Conservation (phyloP, 2,113 vertebrate genomes). For the Prinia subflava region DNA sequence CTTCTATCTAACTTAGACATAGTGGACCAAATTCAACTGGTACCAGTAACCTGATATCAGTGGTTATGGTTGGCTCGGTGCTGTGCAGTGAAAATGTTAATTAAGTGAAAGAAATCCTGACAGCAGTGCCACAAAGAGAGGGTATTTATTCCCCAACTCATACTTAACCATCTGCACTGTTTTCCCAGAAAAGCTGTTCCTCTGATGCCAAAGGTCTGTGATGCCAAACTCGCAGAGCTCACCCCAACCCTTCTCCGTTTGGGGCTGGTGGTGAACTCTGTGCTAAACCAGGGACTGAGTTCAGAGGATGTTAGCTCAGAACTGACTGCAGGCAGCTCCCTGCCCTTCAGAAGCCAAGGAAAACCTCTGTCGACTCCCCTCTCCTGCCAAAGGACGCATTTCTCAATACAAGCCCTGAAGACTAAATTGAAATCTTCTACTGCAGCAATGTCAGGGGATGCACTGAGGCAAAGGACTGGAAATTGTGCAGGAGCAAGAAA, state of each 20-base stretch:
- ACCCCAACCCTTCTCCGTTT: background rate
- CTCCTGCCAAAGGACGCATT: background rate
- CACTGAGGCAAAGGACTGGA: background rate
- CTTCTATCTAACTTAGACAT: background rate
- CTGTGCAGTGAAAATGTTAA: background rate
- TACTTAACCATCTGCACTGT: background rate
- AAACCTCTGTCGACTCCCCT: background rate
- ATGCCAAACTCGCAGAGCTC: background rate
- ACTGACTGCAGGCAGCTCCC: background rate
- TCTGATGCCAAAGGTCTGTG: background rate
- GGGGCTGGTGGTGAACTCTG: background rate
- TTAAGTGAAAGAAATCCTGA: background rate
- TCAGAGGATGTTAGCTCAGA: background rate
- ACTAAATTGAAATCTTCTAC: background rate
- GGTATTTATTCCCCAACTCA: background rate
- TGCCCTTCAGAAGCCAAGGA: background rate
- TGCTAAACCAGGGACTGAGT: background rate
- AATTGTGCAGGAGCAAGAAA: slow-evolving; percentile 1
- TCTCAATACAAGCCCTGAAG: background rate
- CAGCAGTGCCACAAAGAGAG: background rate
- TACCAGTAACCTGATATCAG: background rate
- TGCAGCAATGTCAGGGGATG: background rate
- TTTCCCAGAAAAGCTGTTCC: background rate
- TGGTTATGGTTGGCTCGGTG: background rate
- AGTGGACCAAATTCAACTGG: background rate